phyloP scores from a whole-genome alignment of 2,888 invertebrate genomes.

The Chaetogeoica ovagalla region DNA sequence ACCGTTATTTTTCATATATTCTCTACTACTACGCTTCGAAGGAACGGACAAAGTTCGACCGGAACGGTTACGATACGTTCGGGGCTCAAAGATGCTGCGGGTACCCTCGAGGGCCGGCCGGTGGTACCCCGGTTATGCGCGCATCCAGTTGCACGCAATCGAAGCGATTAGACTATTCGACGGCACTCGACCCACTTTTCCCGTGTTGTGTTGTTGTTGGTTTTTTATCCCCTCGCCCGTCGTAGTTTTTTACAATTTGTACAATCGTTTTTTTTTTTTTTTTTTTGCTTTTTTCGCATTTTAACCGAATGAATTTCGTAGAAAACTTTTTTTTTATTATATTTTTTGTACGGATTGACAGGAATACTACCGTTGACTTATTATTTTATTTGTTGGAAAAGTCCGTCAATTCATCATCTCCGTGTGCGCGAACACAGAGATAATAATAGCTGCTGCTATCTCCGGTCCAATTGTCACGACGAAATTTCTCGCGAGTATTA shows the following conservation, averaged over 20 bases:
- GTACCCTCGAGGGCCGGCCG: not conserved
- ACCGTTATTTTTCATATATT: not conserved
- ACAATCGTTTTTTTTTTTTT: conserved; percentile 2
- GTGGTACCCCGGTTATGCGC: not conserved
- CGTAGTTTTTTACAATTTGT: not conserved
- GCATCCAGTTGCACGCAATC: too few relatives aligned
- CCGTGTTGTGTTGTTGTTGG: not conserved
- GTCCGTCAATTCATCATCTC: not conserved
- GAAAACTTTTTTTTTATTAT: conserved; percentile 11
- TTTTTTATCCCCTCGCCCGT: not conserved
- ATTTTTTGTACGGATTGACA: not conserved
- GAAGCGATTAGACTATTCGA: not conserved
- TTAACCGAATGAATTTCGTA: not conserved
- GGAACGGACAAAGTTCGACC: conserved; percentile 3
- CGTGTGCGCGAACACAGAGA: not conserved
- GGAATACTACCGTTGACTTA: not conserved
- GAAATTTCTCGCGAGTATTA: not conserved
- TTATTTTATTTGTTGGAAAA: conserved; percentile 5
- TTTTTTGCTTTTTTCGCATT: not conserved
- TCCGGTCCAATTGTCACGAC: not conserved
- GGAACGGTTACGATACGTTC: conserved; percentile 5
- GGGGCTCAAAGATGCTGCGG: not conserved
- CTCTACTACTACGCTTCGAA: not conserved
- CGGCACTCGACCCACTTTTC: conserved; percentile 25
- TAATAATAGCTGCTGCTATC: not conserved